Evolutionary conservation across 2,797 vertebrate species (phyloP).

Genomic region (Parambassis ranga): DNA sequence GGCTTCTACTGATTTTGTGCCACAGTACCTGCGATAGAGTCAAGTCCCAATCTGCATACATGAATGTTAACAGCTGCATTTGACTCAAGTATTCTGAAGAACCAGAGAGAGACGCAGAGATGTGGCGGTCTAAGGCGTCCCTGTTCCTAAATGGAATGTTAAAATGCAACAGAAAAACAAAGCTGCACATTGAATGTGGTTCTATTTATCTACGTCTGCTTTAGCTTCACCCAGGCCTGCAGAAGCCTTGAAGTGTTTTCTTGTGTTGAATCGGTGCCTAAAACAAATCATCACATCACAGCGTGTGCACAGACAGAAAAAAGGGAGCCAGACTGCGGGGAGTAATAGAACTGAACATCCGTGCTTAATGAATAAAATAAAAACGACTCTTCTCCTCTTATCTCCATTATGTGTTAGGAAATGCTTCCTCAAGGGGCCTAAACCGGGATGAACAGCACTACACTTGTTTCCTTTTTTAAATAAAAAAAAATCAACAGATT

Average conservation of each 20-base stretch:
- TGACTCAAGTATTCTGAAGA: constrained; percentile 20
- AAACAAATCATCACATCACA: background rate
- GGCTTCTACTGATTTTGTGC: constrained; percentile 33
- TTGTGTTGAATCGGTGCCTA: background rate
- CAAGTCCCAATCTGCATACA: constrained; percentile 62
- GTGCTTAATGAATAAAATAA: background rate
- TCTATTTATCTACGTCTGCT: background rate
- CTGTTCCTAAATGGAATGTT: constrained; percentile 10
- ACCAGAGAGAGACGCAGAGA: background rate
- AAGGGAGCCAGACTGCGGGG: background rate
- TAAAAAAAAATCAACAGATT: background rate
- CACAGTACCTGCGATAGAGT: constrained; percentile 41
- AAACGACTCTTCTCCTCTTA: background rate
- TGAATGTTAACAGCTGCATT: constrained; percentile 56
- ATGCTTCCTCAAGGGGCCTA: background rate
- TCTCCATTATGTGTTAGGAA: constrained; percentile 1
- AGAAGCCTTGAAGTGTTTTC: background rate
- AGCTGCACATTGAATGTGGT: too few species aligned
- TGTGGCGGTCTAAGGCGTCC: constrained; percentile 10
- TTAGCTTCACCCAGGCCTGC: background rate
- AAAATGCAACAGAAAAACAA: background rate
- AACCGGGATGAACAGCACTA: background rate
- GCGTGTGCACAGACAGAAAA: background rate
- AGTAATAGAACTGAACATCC: background rate
- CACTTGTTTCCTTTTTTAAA: background rate